Conservation (phyloP, 2,113 vertebrate species). For the Chelonoidis abingdonii region DNA sequence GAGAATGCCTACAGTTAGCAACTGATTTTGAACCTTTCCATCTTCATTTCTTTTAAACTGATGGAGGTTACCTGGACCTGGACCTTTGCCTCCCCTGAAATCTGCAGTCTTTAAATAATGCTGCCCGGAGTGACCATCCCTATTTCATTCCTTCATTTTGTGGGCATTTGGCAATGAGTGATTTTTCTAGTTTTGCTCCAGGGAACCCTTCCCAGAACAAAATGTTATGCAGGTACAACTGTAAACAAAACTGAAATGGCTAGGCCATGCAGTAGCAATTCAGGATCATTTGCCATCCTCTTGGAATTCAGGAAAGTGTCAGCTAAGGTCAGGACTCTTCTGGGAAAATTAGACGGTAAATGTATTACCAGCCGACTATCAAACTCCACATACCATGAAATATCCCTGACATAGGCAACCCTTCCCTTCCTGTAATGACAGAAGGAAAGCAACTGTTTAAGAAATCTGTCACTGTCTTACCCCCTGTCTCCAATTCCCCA, state of each 20-base stretch:
- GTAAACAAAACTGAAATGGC: slow-evolving; percentile 43
- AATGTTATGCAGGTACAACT: slow-evolving; percentile 23
- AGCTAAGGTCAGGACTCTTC: slow-evolving; percentile 63
- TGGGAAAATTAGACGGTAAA: slow-evolving; percentile 71
- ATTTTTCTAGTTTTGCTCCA: slow-evolving; percentile 13
- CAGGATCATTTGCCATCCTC: slow-evolving; percentile 46
- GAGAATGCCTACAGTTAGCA: slow-evolving; percentile 35
- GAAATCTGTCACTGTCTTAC: not conserved
- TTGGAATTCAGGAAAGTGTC: slow-evolving; percentile 38
- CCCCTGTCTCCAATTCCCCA: slow-evolving; percentile 7
- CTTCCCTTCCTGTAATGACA: slow-evolving; percentile 40
- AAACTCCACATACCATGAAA: slow-evolving; percentile 59
- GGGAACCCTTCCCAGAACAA: not conserved
- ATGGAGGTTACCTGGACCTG: not conserved
- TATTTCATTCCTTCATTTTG: slow-evolving; percentile 29
- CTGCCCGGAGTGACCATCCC: not conserved
- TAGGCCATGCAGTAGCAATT: slow-evolving; percentile 43
- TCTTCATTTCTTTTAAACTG: not conserved
- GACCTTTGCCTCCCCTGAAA: slow-evolving; percentile 1
- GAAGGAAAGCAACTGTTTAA: slow-evolving; percentile 37
- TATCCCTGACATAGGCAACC: slow-evolving; percentile 24
- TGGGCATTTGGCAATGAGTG: slow-evolving; percentile 1
- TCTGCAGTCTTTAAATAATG: not conserved
- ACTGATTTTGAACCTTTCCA: slow-evolving; percentile 27
- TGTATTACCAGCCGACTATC: slow-evolving; percentile 58